Conservation (phyloP, 2,113 vertebrate species). For the Phrynocephalus versicolor region DNA sequence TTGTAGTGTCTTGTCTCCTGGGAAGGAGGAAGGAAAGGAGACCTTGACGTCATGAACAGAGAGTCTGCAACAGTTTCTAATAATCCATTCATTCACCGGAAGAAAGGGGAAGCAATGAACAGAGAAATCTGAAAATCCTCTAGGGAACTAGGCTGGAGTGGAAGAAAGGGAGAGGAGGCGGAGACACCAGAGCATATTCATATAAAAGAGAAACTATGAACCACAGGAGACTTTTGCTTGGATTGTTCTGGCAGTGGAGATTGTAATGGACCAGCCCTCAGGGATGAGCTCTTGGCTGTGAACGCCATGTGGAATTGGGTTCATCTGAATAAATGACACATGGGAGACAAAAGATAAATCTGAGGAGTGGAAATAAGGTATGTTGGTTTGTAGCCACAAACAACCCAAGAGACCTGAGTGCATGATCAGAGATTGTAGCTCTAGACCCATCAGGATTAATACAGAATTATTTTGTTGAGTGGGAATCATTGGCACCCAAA, state of each 20-base stretch:
- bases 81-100: neutral
- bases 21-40: neutral
- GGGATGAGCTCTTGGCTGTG: neutral
- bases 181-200: accelerated
- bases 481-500: neutral
- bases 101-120: neutral
- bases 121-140: neutral
- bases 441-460: neutral
- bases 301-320: neutral
- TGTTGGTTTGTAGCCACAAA: neutral
- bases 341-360: neutral
- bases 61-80: slow-evolving; percentile 4
- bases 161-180: neutral
- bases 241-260: neutral
- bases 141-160: neutral
- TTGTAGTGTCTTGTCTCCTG: neutral
- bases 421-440: neutral
- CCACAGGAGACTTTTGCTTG: neutral
- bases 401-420: neutral
- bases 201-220: neutral
- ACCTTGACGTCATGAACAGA: neutral
- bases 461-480: neutral
- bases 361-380: neutral
- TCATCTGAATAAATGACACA: neutral
- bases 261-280: neutral